These are phyloP conservation scores for Aldabrachelys gigantea DNA, from an alignment of 2,113 vertebrate species.

Conservation along the genomic window DNA sequence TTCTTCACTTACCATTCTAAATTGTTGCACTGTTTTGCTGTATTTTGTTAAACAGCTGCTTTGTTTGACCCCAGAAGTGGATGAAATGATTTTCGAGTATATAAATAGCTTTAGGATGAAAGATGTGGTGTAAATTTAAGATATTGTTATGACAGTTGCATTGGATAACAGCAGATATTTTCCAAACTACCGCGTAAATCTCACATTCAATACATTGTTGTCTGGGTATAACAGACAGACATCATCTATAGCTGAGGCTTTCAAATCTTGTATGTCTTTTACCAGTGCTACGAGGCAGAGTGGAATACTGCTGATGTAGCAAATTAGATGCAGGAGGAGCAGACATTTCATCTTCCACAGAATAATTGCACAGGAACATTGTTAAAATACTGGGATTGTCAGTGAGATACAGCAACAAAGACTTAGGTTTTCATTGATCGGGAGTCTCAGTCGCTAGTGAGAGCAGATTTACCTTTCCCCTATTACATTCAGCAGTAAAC, in stretches of 20 bases:
- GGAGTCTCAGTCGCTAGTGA: neutral
- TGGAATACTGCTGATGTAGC: neutral
- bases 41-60: neutral
- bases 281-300: neutral
- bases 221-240: neutral
- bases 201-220: neutral
- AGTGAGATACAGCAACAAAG: neutral
- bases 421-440: neutral
- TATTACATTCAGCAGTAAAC: neutral
- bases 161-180: neutral
- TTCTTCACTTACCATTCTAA: neutral
- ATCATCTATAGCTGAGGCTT: neutral
- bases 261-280: accelerated
- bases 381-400: neutral
- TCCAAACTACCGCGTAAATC: accelerated
- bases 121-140: neutral
- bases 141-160: neutral
- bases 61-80: neutral
- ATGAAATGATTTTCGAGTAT: accelerated
- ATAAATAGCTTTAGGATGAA: accelerated
- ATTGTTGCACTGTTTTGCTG: neutral
- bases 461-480: neutral
- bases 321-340: neutral
- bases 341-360: neutral
- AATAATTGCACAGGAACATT: neutral